phyloP scores from a whole-genome alignment of 64 coral and sea anemone species.

The Dendrophyllia cribrosa region DNA sequence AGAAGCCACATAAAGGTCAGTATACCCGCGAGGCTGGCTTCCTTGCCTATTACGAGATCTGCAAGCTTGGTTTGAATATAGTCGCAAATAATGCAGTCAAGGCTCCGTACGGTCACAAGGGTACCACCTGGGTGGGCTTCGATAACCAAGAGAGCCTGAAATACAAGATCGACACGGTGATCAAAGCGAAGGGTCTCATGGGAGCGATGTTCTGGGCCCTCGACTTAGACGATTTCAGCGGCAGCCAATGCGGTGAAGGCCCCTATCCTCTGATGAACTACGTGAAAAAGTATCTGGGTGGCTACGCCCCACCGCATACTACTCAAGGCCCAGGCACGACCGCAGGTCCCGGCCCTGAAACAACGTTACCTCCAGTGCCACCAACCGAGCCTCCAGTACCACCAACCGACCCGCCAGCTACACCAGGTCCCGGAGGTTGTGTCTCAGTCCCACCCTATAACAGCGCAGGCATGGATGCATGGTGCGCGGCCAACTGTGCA shows the following conservation, averaged over 20 bases:
- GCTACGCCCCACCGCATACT: slow-evolving; percentile 7
- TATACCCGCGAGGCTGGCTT: slow-evolving; percentile 64
- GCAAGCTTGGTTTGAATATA: slow-evolving; percentile 25
- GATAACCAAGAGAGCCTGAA: slow-evolving; percentile 48
- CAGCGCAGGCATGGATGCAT: slow-evolving; percentile 42
- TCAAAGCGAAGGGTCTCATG: slow-evolving; percentile 39
- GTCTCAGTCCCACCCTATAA: too few species aligned
- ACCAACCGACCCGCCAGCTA: not conserved
- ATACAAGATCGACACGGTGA: slow-evolving; percentile 52
- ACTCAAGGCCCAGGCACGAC: not conserved
- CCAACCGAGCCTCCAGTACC: not conserved
- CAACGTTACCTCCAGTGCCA: not conserved
- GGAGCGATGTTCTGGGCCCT: slow-evolving; percentile 79
- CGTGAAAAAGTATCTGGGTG: slow-evolving; percentile 47
- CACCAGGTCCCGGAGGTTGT: too few species aligned
- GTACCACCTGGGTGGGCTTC: slow-evolving; percentile 42
- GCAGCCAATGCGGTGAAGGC: slow-evolving; percentile 22
- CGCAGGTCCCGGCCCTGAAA: not conserved
- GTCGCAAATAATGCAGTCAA: slow-evolving; percentile 18
- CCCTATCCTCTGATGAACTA: slow-evolving; percentile 36
- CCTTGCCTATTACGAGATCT: slow-evolving; percentile 80
- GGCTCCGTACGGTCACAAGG: slow-evolving; percentile 51
- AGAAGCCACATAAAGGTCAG: slow-evolving; percentile 17
- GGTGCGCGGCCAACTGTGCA: slow-evolving; percentile 56
- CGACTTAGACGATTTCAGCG: slow-evolving; percentile 59